Evolutionary conservation across 1,140 invertebrate species (phyloP).

Genomic region (Leptoteleia sp.): DNA sequence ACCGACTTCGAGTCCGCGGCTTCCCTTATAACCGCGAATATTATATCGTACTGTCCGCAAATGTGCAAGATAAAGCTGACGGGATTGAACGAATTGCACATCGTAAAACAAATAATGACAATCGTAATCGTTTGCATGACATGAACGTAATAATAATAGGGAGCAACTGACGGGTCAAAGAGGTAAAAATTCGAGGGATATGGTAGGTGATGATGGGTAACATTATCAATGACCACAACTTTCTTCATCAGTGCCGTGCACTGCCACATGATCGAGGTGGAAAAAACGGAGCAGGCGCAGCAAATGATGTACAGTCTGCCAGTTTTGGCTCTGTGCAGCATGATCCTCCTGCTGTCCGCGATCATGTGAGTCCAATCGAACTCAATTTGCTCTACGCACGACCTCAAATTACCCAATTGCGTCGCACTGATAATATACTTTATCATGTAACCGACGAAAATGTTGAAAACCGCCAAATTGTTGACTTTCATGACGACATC

Average conservation of each 20-base stretch:
- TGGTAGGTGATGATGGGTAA: conserved; percentile 28
- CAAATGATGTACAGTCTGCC: background rate
- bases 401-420: conserved; percentile 1
- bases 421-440: conserved; percentile 5
- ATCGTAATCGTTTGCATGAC: background rate
- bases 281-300: background rate
- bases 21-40: conserved; percentile 1
- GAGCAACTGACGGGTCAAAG: conserved; percentile 4
- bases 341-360: conserved; percentile 7
- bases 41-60: conserved; percentile 41
- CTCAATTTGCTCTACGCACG: conserved; percentile 29
- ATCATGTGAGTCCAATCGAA: conserved; percentile 27
- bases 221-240: conserved; percentile 4
- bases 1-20: background rate
- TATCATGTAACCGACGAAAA: conserved; percentile 6
- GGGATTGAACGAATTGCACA: conserved; percentile 9
- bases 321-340: conserved; percentile 12
- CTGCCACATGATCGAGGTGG: conserved; percentile 15
- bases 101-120: conserved; percentile 1
- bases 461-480: background rate
- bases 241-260: background rate
- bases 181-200: conserved; percentile 7
- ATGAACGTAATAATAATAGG: conserved; percentile 33
- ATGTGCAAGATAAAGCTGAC: conserved; percentile 23
- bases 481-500: background rate